Conservation (phyloP, 2,113 vertebrate genomes). For the Entelurus aequoreus region DNA sequence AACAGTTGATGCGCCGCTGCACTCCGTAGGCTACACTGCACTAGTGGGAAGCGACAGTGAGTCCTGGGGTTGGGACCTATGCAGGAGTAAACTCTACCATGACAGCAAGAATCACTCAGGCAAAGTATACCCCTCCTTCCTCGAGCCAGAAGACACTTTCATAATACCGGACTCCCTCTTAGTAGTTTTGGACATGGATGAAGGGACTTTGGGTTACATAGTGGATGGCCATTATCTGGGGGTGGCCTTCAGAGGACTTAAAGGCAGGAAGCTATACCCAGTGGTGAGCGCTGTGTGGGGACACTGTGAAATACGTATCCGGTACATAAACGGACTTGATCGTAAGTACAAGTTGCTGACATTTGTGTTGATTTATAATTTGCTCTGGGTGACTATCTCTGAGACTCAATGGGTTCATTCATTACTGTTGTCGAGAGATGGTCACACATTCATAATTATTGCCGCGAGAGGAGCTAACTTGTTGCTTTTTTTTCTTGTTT, state of each 20-base stretch:
- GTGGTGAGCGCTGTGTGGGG: slow-evolving; percentile 98
- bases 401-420: slow-evolving; percentile 12
- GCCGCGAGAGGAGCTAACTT: slow-evolving; percentile 11
- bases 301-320: slow-evolving; percentile 97
- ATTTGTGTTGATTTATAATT: not conserved
- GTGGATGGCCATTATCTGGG: slow-evolving; percentile 98
- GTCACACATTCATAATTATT: not conserved
- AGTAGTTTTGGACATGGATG: slow-evolving; percentile 97
- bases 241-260: slow-evolving; percentile 92
- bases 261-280: slow-evolving; percentile 93
- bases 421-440: slow-evolving; percentile 14
- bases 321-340: slow-evolving; percentile 98
- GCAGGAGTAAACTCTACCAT: slow-evolving; percentile 94
- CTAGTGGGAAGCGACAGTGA: slow-evolving; percentile 91
- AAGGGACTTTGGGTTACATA: slow-evolving; percentile 93
- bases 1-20: slow-evolving; percentile 84
- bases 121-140: slow-evolving; percentile 88
- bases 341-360: slow-evolving; percentile 80
- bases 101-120: slow-evolving; percentile 93
- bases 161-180: slow-evolving; percentile 95
- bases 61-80: slow-evolving; percentile 98
- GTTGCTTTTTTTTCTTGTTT: slow-evolving; percentile 4
- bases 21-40: slow-evolving; percentile 93
- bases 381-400: not conserved
- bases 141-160: slow-evolving; percentile 92